These are phyloP conservation scores for Cyanoramphus novaezelandiae DNA, from an alignment of 2,113 vertebrate genomes.

Conservation along the genomic window DNA sequence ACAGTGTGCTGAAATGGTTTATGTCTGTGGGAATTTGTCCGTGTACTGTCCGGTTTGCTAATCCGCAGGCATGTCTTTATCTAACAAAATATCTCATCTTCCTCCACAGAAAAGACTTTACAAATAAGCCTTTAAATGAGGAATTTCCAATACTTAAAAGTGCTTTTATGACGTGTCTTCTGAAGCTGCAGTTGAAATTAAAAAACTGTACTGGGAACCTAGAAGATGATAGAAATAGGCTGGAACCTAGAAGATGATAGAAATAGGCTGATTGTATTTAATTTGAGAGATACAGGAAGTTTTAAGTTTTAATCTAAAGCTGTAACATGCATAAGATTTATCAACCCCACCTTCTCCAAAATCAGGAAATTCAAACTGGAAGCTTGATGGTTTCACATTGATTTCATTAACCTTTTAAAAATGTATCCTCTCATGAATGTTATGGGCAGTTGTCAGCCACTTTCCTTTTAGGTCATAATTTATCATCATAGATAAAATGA, in stretches of 20 bases:
- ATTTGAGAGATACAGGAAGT: not conserved
- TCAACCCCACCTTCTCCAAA: not conserved
- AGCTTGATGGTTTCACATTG: not conserved
- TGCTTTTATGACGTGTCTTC: not conserved
- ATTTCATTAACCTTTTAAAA: not conserved
- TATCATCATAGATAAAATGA: not conserved
- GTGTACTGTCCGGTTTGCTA: not conserved
- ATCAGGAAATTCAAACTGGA: not conserved
- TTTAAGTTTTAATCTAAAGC: not conserved
- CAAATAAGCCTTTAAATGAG: not conserved
- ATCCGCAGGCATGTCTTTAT: not conserved
- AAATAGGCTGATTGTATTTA: not conserved
- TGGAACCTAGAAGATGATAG: not conserved
- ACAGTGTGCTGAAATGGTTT: not conserved
- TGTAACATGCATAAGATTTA: not conserved
- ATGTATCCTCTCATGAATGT: not conserved
- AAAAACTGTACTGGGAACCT: not conserved
- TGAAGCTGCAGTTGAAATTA: not conserved
- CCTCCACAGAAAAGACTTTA: not conserved
- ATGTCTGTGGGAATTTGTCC: not conserved
- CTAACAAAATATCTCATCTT: not conserved
- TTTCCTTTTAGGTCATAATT: not conserved
- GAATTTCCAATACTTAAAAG: not conserved
- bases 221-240: not conserved
- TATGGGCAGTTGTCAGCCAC: not conserved